Percentiles rank a stretch among this genome's conserved stretches.
Evolutionary conservation across 2,888 invertebrate species (phyloP).

Genomic region (Steinernema scapterisci): DNA sequence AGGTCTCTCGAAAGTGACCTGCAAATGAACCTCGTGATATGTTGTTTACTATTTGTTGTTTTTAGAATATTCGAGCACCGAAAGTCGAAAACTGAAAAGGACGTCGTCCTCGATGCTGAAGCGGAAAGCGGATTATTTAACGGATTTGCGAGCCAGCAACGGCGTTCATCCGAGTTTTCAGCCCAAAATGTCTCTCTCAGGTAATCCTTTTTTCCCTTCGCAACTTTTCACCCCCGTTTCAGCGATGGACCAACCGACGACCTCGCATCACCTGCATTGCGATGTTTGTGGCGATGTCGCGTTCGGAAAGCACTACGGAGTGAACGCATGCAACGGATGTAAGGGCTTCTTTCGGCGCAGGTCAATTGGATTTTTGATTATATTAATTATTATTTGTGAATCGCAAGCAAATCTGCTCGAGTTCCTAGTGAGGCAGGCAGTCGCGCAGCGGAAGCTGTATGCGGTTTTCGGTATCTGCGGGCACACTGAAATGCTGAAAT

Average conservation of each 20-base stretch:
- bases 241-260: constrained; percentile 1
- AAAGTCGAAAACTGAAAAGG: no score
- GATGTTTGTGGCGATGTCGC: constrained; percentile 21
- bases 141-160: not conserved
- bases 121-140: not conserved
- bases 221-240: not conserved
- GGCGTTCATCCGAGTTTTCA: not conserved
- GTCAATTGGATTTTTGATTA: constrained; percentile 1
- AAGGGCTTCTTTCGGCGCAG: constrained; percentile 43
- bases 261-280: constrained; percentile 7
- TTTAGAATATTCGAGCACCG: no score
- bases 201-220: not conserved
- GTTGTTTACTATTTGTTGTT: no score
- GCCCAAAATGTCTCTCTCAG: no score
- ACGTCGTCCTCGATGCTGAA: not conserved
- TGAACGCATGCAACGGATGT: constrained; percentile 28
- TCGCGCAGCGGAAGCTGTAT: no score
- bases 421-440: no score
- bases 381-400: not conserved
- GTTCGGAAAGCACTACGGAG: constrained; percentile 14
- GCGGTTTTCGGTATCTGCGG: no score
- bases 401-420: no score
- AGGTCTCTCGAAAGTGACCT: no score
- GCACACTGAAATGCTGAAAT: no score
- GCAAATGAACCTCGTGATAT: no score